These are phyloP conservation scores for Cyanoliseus patagonus DNA, from an alignment of 2,113 vertebrate genomes.

Conservation along the genomic window DNA sequence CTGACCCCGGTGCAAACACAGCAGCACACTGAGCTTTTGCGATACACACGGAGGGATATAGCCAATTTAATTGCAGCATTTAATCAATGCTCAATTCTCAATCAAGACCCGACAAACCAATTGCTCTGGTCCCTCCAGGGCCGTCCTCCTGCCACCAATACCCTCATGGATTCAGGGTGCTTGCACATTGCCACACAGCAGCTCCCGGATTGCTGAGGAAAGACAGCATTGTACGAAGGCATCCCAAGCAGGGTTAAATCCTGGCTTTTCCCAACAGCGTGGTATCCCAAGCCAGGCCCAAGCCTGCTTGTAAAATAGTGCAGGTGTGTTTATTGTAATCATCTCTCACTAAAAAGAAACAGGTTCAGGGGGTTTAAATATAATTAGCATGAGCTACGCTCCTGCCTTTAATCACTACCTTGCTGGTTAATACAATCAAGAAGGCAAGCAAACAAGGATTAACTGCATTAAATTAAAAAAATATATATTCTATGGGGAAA, in stretches of 20 bases:
- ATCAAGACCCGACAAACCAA: accelerated
- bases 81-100: not conserved
- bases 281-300: not conserved
- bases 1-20: not conserved
- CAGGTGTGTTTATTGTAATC: conserved; percentile 80
- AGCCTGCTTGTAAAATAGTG: conserved; percentile 5
- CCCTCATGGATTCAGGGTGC: not conserved
- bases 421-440: conserved; percentile 12
- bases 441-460: conserved; percentile 8
- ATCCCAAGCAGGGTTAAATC: not conserved
- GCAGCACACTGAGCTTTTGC: not conserved
- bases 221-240: accelerated
- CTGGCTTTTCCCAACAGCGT: not conserved
- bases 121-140: not conserved
- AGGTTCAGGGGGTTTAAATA: not conserved
- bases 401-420: conserved; percentile 54
- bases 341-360: conserved; percentile 10
- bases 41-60: not conserved
- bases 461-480: conserved; percentile 14
- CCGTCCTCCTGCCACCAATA: not conserved
- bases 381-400: conserved; percentile 1
- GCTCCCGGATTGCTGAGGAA: not conserved
- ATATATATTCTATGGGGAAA: not conserved
- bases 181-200: accelerated
- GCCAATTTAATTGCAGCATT: not conserved